Evolutionary conservation across 1,140 invertebrate genomes (phyloP).

Genomic region (Musca domestica): DNA sequence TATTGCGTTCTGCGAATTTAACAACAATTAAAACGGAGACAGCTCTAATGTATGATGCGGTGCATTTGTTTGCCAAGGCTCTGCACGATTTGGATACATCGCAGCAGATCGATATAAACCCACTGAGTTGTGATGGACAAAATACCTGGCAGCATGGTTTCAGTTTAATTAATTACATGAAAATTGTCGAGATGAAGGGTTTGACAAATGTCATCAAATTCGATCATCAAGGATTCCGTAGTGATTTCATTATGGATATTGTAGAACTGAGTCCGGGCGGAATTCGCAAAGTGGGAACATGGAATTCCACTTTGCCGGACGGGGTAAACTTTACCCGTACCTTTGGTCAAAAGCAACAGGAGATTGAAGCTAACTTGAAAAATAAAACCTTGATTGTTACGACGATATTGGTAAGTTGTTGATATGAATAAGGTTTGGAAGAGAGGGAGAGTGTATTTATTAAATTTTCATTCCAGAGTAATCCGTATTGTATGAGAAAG

Average conservation of each 20-base stretch:
- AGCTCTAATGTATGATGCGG: conserved; percentile 93
- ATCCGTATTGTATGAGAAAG: conserved; percentile 89
- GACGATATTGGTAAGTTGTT: conserved; percentile 78
- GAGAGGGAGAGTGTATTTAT: not conserved
- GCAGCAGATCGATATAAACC: conserved; percentile 84
- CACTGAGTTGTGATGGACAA: conserved; percentile 83
- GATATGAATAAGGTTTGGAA: not conserved
- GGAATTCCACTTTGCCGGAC: conserved; percentile 73
- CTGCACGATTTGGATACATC: conserved; percentile 86
- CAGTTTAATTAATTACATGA: conserved; percentile 96
- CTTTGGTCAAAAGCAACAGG: conserved; percentile 76
- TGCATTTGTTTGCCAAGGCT: conserved; percentile 90
- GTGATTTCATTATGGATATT: conserved; percentile 87
- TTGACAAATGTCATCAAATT: conserved; percentile 92
- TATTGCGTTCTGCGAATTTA: conserved; percentile 46
- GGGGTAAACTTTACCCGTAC: conserved; percentile 89
- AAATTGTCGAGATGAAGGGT: conserved; percentile 89
- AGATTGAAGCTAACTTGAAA: conserved; percentile 82
- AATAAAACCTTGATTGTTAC: conserved; percentile 92
- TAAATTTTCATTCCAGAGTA: conserved; percentile 62
- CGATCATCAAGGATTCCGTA: conserved; percentile 88
- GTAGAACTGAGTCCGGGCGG: conserved; percentile 82
- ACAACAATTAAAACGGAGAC: conserved; percentile 78
- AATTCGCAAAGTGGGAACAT: conserved; percentile 79
- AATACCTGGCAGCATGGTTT: conserved; percentile 93